Evolutionary conservation across 1,140 invertebrate genomes (phyloP).

Genomic region (Philopotamus ludificatus): DNA sequence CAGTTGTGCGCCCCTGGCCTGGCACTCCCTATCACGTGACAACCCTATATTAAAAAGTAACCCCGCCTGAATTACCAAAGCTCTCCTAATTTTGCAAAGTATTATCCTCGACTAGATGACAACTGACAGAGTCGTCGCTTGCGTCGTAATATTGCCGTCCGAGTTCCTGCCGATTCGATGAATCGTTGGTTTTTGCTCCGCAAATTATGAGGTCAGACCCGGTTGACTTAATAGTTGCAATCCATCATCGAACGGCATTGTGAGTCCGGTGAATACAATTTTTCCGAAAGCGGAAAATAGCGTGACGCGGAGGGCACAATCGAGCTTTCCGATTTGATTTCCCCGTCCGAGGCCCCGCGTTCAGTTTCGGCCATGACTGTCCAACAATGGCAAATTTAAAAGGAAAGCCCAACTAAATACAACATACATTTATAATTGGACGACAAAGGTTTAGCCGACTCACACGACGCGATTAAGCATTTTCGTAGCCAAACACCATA

Average conservation of each 20-base stretch:
- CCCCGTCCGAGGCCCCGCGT: too few relatives aligned
- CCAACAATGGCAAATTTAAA: too few relatives aligned
- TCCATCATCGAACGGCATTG: not conserved
- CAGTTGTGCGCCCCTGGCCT: not conserved
- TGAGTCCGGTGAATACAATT: not conserved
- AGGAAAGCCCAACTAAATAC: too few relatives aligned
- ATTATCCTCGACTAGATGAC: not conserved
- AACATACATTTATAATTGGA: too few relatives aligned
- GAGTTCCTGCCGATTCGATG: not conserved
- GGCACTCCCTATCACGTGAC: constrained; percentile 28
- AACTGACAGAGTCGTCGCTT: not conserved
- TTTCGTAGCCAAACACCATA: too few relatives aligned
- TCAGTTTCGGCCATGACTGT: too few relatives aligned
- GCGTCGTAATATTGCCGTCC: too few relatives aligned
- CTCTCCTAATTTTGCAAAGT: constrained; percentile 15
- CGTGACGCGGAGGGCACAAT: too few relatives aligned
- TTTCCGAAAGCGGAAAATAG: too few relatives aligned
- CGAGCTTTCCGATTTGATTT: too few relatives aligned
- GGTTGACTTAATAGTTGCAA: not conserved
- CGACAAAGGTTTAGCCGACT: too few relatives aligned
- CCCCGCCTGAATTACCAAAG: constrained; percentile 27
- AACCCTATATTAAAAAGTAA: constrained; percentile 29
- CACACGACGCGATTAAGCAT: too few relatives aligned
- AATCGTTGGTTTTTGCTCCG: not conserved
- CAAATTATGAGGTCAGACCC: not conserved